Evolutionary conservation across 2,113 vertebrate genomes (phyloP).

Genomic region (Callithrix jacchus): DNA sequence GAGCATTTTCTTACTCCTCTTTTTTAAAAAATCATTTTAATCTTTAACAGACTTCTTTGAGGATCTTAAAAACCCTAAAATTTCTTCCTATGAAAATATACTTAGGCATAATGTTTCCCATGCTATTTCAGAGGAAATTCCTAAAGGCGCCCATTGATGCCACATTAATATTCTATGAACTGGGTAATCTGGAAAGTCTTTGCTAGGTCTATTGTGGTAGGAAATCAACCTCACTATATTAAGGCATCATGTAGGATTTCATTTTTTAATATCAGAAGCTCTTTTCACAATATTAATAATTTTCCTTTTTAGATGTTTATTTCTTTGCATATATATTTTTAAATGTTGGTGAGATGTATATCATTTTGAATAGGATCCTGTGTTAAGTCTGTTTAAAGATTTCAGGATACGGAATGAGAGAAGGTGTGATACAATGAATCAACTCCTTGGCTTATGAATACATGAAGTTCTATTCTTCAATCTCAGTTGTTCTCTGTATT

Average conservation of each 20-base stretch:
- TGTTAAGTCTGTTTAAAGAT: not conserved
- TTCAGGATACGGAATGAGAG: not conserved
- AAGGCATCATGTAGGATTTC: not conserved
- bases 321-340: not conserved
- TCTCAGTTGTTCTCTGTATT: not conserved
- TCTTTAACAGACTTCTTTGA: not conserved
- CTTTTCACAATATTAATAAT: not conserved
- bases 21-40: not conserved
- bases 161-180: not conserved
- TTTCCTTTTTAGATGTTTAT: not conserved
- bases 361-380: not conserved
- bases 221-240: not conserved
- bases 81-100: not conserved
- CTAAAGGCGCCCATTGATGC: accelerated
- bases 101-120: not conserved
- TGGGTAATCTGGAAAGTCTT: not conserved
- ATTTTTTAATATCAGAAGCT: not conserved
- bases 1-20: not conserved
- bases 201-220: not conserved
- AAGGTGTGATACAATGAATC: not conserved
- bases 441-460: not conserved
- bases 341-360: not conserved
- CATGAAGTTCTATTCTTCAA: not conserved
- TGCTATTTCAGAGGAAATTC: not conserved
- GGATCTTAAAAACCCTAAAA: not conserved